These are phyloP conservation scores for Cerceris rybyensis DNA, from an alignment of 2,888 invertebrate species.

Conservation along the genomic window DNA sequence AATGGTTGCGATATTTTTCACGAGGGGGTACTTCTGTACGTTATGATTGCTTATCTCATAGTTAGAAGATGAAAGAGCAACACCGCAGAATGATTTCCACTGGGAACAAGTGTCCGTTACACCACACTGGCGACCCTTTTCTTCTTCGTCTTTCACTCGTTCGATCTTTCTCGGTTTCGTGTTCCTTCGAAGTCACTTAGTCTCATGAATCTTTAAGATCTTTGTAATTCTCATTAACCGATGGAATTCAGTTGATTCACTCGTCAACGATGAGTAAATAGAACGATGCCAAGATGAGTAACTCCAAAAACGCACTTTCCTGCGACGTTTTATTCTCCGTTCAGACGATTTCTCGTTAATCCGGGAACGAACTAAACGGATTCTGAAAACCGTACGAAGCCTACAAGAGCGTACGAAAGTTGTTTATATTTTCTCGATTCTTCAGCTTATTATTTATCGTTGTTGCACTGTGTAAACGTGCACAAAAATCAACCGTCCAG, in stretches of 20 bases:
- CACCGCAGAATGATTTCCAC: too few relatives aligned
- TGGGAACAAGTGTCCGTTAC: too few relatives aligned
- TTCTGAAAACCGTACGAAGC: too few relatives aligned
- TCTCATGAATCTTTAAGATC: not conserved
- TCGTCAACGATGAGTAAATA: not conserved
- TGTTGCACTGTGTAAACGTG: not conserved
- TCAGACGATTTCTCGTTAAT: too few relatives aligned
- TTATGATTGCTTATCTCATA: too few relatives aligned
- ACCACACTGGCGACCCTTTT: too few relatives aligned
- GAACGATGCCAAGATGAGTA: not conserved
- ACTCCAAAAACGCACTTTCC: not conserved
- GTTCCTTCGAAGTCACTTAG: not conserved
- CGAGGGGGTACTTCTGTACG: too few relatives aligned
- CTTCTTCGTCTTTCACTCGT: too few relatives aligned
- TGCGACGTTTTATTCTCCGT: not conserved
- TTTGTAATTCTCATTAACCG: not conserved
- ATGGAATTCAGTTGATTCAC: not conserved
- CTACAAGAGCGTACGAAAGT: not conserved
- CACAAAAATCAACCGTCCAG: not conserved
- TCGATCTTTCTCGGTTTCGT: too few relatives aligned
- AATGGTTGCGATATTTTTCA: too few relatives aligned
- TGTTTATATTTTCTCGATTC: not conserved
- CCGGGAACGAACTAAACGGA: too few relatives aligned
- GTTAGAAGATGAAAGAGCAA: too few relatives aligned
- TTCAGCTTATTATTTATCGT: slow-evolving; percentile 1